Evolutionary conservation across 2,888 invertebrate genomes (phyloP).

Genomic region (Prosopocoilus inquinatus): DNA sequence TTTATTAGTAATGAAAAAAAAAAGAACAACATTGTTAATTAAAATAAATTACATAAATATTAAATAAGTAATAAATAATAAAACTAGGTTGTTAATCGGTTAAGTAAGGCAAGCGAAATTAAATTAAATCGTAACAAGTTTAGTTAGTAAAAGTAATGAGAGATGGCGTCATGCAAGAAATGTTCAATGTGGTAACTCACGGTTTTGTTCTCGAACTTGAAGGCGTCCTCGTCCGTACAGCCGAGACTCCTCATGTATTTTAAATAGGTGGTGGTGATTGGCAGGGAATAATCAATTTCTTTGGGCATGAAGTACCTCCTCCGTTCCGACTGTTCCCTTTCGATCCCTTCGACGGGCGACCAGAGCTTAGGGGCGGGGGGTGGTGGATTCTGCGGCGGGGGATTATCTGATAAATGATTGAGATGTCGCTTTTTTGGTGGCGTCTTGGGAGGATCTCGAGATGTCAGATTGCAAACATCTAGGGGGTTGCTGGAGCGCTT

Average conservation of each 20-base stretch:
- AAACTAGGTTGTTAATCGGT: background rate
- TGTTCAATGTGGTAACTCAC: constrained; percentile 54
- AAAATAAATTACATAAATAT: background rate
- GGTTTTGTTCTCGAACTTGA: constrained; percentile 58
- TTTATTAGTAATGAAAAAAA: background rate
- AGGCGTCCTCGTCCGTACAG: constrained; percentile 60
- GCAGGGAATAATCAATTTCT: constrained; percentile 78
- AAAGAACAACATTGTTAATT: background rate
- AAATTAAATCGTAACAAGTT: constrained; percentile 12
- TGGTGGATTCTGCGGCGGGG: constrained; percentile 16
- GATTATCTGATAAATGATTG: constrained; percentile 40
- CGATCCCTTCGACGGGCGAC: constrained; percentile 55
- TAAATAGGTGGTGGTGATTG: constrained; percentile 86
- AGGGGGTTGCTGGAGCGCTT: constrained; percentile 60
- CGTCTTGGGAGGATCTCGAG: constrained; percentile 60
- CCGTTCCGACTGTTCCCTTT: constrained; percentile 30
- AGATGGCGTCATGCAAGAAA: constrained; percentile 46
- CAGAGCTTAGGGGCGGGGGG: constrained; percentile 57
- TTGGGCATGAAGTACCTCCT: constrained; percentile 44
- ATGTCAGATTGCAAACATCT: constrained; percentile 62
- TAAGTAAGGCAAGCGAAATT: constrained; percentile 3
- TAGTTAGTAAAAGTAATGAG: constrained; percentile 46
- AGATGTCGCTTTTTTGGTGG: constrained; percentile 51
- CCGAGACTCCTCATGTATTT: constrained; percentile 78
- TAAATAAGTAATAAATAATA: background rate